Conservation (phyloP, 2,888 invertebrate genomes). For the Melanophora roralis region DNA sequence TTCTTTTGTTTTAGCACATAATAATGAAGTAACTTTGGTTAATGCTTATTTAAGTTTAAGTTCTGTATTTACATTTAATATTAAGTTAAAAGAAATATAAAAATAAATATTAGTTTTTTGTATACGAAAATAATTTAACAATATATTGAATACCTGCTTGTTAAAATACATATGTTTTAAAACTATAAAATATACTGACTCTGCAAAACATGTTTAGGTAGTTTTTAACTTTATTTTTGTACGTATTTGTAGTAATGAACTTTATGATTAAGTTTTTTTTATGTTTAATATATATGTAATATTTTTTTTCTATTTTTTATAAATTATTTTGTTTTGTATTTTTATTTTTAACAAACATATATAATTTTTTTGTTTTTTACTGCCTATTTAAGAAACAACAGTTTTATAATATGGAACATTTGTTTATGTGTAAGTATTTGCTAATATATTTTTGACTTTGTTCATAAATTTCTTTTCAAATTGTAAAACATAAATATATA, state of each 20-base stretch:
- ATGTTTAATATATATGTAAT: neutral
- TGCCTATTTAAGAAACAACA: slow-evolving; percentile 51
- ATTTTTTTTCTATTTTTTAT: slow-evolving; percentile 6
- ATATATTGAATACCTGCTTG: neutral
- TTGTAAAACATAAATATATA: slow-evolving; percentile 5
- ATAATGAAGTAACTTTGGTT: slow-evolving; percentile 1
- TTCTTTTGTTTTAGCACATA: neutral
- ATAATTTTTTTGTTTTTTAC: slow-evolving; percentile 21
- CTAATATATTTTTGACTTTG: neutral
- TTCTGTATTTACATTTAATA: slow-evolving; percentile 26
- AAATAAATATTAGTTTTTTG: neutral
- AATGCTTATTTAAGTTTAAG: neutral
- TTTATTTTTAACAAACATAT: slow-evolving; percentile 34
- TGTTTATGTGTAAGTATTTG: neutral
- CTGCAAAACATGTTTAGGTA: neutral
- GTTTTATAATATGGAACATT: slow-evolving; percentile 25
- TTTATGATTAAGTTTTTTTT: neutral
- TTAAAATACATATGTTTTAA: neutral
- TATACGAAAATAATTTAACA: neutral
- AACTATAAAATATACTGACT: neutral
- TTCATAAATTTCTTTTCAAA: slow-evolving; percentile 4
- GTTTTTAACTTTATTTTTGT: neutral
- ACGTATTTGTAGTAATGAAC: neutral
- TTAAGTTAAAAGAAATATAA: neutral
- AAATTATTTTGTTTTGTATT: neutral